These are phyloP conservation scores for Tenthredo mesomela DNA, from an alignment of 2,888 invertebrate species.

Conservation along the genomic window DNA sequence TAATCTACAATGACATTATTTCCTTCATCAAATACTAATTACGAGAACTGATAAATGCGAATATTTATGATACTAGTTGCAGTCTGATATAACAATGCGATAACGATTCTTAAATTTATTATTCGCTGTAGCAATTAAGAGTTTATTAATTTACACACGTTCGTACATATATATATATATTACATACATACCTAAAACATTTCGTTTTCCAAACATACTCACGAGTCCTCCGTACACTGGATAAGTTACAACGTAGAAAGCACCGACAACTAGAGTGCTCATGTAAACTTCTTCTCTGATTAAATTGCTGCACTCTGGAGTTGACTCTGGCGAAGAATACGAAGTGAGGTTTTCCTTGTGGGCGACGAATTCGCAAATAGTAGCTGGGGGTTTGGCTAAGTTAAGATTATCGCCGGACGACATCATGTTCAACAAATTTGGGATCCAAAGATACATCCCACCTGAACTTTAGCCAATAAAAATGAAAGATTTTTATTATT, in stretches of 20 bases:
- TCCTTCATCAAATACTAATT: not conserved
- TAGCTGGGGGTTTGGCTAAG: not conserved
- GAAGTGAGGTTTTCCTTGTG: slow-evolving; percentile 17
- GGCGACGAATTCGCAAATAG: slow-evolving; percentile 38
- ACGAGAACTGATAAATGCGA: not conserved
- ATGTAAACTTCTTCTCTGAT: slow-evolving; percentile 52
- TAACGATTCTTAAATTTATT: not conserved
- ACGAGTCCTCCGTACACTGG: slow-evolving; percentile 53
- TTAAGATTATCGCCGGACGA: not conserved
- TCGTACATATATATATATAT: too few relatives aligned
- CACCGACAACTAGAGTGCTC: slow-evolving; percentile 58
- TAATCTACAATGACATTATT: not conserved
- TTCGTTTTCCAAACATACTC: slow-evolving; percentile 54
- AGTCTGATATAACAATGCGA: not conserved
- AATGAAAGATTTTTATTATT: not conserved
- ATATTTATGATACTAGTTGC: not conserved
- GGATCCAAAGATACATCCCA: slow-evolving; percentile 48
- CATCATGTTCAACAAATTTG: slow-evolving; percentile 47
- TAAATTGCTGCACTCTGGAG: slow-evolving; percentile 19
- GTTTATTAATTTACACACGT: too few relatives aligned
- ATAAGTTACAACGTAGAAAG: slow-evolving; percentile 52
- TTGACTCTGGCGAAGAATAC: slow-evolving; percentile 1
- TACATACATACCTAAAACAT: slow-evolving; percentile 43
- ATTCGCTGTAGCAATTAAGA: not conserved
- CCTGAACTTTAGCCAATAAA: not conserved